Percentiles rank a stretch among this genome's conserved stretches.
phyloP scores from a whole-genome alignment of 2,797 vertebrate species.

The Rousettus madagascariensis region DNA sequence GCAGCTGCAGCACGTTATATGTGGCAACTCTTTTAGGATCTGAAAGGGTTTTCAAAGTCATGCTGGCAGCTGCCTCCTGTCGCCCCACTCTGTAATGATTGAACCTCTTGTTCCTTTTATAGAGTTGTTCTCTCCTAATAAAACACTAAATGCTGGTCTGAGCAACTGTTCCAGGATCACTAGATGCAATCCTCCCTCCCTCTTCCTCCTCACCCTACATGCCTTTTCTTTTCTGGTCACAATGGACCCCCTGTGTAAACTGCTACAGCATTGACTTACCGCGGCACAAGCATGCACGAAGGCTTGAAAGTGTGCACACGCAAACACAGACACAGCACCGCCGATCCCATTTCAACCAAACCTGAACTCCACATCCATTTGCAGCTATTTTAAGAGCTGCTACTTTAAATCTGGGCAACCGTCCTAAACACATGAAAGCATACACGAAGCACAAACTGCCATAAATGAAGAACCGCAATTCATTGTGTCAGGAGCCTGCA shows the following conservation, averaged over 20 bases:
- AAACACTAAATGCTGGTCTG: constrained; percentile 85
- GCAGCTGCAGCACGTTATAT: constrained; percentile 86
- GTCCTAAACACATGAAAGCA: constrained; percentile 84
- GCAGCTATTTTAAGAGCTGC: constrained; percentile 84
- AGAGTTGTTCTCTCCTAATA: constrained; percentile 91
- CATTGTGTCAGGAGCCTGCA: constrained; percentile 78
- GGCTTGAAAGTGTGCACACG: constrained; percentile 43
- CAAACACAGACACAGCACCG: constrained; percentile 37
- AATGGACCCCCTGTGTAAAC: constrained; percentile 68
- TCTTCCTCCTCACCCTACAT: constrained; percentile 63
- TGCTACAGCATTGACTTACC: not conserved
- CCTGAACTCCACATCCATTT: constrained; percentile 77
- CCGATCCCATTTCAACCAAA: constrained; percentile 76
- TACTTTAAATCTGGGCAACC: constrained; percentile 84
- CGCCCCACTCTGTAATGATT: constrained; percentile 85
- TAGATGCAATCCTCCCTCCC: constrained; percentile 76
- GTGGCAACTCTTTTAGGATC: constrained; percentile 84
- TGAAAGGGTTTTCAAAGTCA: constrained; percentile 86
- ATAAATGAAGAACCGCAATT: constrained; percentile 80
- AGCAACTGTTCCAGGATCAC: constrained; percentile 80
- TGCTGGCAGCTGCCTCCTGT: constrained; percentile 87
- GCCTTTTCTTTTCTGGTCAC: constrained; percentile 59
- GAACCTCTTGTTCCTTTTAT: constrained; percentile 89
- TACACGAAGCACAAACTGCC: constrained; percentile 74
- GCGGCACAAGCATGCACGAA: not conserved